Evolutionary conservation across 1,140 invertebrate genomes (phyloP), one percentile per base, ranked within the genome.

Genomic region (Bombus haemorrhoidalis): DNA sequence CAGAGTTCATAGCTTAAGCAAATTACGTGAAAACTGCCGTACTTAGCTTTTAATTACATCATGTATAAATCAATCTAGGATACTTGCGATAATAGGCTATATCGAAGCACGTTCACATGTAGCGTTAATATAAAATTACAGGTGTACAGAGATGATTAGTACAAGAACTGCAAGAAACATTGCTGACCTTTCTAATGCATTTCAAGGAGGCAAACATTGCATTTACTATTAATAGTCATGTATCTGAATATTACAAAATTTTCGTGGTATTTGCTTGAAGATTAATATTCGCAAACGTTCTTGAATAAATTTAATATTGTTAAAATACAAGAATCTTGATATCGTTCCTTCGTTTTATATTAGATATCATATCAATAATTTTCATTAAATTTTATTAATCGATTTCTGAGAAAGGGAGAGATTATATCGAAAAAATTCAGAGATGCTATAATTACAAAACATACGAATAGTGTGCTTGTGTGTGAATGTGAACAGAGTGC

Each of bases 61-160:
- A 18, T 12, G n/a, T 1, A 28, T 81, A 81, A 81, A 81, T 81
- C 37, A 72, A 72, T 81, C 28, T 71, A 59, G 28, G 79, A 72
- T 57, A 59, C 18, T 53, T 22, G 47, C 47, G 18, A 53, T 41
- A 43, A 41, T 3, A 39, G n/a, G 25, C 4, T 39, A 2, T 13
- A 22, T 22, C 12, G 8, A 81, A 12, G n/a, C 22, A 43, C 37
- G 37, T 39, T 81, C 18, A 8, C 18, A 57, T n/a, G 15, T 34
- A 8, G 22, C 18, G 18, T 71, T 59, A 39, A 73, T 39, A 53
- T 6, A 34, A 59, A 72, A 41, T 32, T 6, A 22, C 15, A 0
- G 25, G 2, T 47, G 22, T 13, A 71, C 25, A 0, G 34, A n/a
- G 47, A 69, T 53, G 66, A 37, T 25, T 32, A 18, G 9, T 47